Evolutionary conservation across 2,888 invertebrate genomes (phyloP), one percentile per base, ranked within the genome.

Genomic region (Cosmia pyralina): DNA sequence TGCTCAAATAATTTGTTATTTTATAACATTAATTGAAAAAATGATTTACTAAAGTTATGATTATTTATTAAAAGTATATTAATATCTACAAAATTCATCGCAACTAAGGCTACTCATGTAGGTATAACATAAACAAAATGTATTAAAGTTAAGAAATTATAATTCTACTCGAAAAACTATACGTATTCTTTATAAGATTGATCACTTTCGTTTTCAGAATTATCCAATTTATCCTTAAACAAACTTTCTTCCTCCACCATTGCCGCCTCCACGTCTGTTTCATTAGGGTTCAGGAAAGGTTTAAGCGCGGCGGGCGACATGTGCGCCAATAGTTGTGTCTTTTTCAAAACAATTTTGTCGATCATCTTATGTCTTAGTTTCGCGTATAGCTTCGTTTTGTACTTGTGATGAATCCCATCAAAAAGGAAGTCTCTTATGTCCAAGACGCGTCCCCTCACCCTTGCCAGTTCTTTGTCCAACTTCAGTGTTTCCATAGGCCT

Each of bases 341-440:
- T 57, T 15, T 11, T 1, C 3, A 38, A 15, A 1, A 0, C 0
- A 0, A 38, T 17, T 2, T n/a, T 79, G 0, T 66, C 13, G 0
- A 10, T 13, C 17, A 41, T 34, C 15, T 8, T 75, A 2, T 65
- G 10, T 58, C 75, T 72, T 22, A 89, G n/a, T 19, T 69, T 71
- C 1, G 69, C 22, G 70, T 92, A 93, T 60, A 92, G 74, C 4
- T 65, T 58, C 0, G 28, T 34, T 81, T 95, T 95, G 41, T 86
- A 82, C 2, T 69, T 46, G 22, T 83, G 89, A 75, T 85, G 89
- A 4, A 34, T 52, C 0, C 90, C 88, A 3, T 81, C 55, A 34
- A 84, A 81, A 0, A 94, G 64, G 53, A 83, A 92, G 72, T 95
- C 93, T 82, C 95, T 90, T 5, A 94, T 87, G 67, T 95, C 95